Evolutionary conservation across 2,113 vertebrate genomes (phyloP), one percentile per base, ranked within the genome.

Genomic region (Oostethus manadensis): DNA sequence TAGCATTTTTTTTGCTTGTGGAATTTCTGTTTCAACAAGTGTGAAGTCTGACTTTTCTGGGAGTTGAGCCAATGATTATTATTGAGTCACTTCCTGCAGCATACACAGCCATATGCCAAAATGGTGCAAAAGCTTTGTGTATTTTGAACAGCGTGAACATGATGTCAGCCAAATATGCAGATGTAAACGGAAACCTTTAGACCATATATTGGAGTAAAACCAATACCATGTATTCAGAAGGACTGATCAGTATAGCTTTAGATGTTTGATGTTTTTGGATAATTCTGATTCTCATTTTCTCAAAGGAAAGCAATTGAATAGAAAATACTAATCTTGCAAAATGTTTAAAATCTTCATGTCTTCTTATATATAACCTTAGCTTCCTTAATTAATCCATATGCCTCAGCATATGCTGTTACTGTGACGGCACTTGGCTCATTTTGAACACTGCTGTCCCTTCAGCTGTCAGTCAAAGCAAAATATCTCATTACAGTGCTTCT

Each of bases 391-490:
- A 46, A 56, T 11, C 23, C 18, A 46, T 17, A 1, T 45, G 3
- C 44, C 60, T 50, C 45, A 70, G 40, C 29, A 21, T 17, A 1
- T 18, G 20, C 40, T 21, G 9, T 54, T 46, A 55, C 66, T 47
- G 46, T 35, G 8, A 16, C 17, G 8, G 18, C 53, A 23, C 9
- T 59, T 58, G 51, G 49, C 47, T 68, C 16, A 47, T 66, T 60
- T 71, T 58, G 16, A 47, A 56, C 42, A 23, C 43, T 18, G 8
- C 18, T 3, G 50, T 54, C 33, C 11, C 40, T 70, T 45, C 58
- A n/a, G n/a, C n/a, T n/a, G 21, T 71, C 51, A 51, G 29, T 66
- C 62, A 58, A 56, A 74, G 38, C 38, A 51, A 65, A 72, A 61
- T 62, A 22, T 51, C 43, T 69, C 49, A 26, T 22, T 23, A 14